Percentiles rank a stretch among this genome's conserved stretches.
phyloP scores from a whole-genome alignment of 2,888 invertebrate genomes.

The Allacma fusca region DNA sequence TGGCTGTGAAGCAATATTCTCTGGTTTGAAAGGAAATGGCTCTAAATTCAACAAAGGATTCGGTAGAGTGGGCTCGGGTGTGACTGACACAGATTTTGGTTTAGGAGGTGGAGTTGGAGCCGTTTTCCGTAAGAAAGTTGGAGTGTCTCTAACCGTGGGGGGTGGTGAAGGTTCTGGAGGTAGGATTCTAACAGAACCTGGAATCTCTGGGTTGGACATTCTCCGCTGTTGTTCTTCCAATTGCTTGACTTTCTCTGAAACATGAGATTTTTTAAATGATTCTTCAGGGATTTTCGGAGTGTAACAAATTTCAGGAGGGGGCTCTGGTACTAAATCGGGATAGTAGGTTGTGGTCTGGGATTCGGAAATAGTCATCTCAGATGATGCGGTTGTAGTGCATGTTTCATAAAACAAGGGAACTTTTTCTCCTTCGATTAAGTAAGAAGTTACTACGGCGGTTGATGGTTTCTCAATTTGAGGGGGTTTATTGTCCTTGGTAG shows the following conservation, averaged over 20 bases:
- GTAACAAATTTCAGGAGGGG: constrained; percentile 76
- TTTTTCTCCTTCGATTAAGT: neutral
- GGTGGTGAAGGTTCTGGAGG: constrained; percentile 39
- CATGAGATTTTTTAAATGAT: constrained; percentile 46
- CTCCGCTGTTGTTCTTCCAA: constrained; percentile 46
- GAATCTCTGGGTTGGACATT: constrained; percentile 39
- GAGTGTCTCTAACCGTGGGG: too few relatives aligned
- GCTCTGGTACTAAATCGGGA: constrained; percentile 67
- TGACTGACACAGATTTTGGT: neutral
- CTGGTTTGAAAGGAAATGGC: constrained; percentile 34
- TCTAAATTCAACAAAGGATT: neutral
- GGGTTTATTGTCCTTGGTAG: too few relatives aligned
- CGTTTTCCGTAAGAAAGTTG: constrained; percentile 6
- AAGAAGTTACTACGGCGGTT: neutral
- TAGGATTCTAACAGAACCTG: constrained; percentile 53
- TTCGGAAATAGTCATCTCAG: constrained; percentile 23
- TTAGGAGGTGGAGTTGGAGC: constrained; percentile 26
- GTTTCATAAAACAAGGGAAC: neutral
- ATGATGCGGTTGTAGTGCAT: neutral
- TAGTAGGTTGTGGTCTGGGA: neutral
- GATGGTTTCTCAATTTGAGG: too few relatives aligned
- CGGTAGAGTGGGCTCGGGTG: neutral
- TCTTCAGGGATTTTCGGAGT: constrained; percentile 67
- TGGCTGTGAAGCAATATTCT: constrained; percentile 52
- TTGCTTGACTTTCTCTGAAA: constrained; percentile 52